Percentiles rank a stretch among this genome's conserved stretches.
Conservation (phyloP, 2,797 vertebrate genomes). For the Premnoplex brunnescens region DNA sequence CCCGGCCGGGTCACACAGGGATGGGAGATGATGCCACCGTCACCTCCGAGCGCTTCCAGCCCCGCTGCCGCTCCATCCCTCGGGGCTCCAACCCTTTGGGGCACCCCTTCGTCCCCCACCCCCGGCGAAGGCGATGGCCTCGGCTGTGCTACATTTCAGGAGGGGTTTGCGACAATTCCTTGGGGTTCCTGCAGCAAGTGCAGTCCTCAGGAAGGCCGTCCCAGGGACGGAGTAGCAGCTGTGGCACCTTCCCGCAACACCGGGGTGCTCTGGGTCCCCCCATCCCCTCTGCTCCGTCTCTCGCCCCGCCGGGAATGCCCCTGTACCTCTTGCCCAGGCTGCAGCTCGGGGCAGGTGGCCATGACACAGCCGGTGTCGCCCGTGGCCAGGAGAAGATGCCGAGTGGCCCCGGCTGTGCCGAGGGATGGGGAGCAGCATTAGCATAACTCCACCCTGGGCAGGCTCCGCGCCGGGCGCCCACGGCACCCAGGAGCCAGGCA, state of each 20-base stretch:
- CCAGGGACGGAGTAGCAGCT: rapidly evolving
- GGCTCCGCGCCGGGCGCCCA: not conserved
- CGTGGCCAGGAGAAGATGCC: not conserved
- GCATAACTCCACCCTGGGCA: slow-evolving; percentile 52
- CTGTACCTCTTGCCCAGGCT: slow-evolving; percentile 21
- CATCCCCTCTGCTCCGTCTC: not conserved
- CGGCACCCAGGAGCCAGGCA: not conserved
- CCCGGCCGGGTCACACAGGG: rapidly evolving
- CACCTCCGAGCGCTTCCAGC: rapidly evolving
- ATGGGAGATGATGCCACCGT: not conserved
- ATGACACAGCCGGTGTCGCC: not conserved
- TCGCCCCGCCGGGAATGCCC: rapidly evolving
- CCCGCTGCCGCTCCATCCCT: not conserved
- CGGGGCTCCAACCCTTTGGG: not conserved
- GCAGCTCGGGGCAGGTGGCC: slow-evolving; percentile 22
- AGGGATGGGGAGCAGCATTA: not conserved
- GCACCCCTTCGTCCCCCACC: not conserved
- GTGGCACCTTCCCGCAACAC: not conserved
- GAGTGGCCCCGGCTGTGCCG: not conserved
- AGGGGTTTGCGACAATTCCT: not conserved
- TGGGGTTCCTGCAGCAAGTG: not conserved
- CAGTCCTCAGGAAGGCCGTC: not conserved
- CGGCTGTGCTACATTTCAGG: rapidly evolving
- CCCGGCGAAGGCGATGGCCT: not conserved
- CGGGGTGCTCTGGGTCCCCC: not conserved